Percentiles rank a stretch among this genome's conserved stretches.
These are phyloP conservation scores for Gasterosteus aculeatus DNA, from an alignment of 2,113 vertebrate genomes.

Conservation along the genomic window DNA sequence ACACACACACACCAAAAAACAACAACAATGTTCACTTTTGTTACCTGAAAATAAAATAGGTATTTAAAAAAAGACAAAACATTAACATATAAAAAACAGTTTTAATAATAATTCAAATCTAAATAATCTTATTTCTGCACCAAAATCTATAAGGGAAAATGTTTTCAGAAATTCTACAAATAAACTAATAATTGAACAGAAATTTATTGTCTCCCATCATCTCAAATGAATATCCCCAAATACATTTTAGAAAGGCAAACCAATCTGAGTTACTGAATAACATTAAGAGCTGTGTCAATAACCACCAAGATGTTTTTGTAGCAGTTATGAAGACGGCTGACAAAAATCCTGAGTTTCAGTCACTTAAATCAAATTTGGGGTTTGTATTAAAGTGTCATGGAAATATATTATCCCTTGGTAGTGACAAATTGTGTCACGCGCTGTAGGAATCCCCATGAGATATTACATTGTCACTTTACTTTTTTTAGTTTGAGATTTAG, in stretches of 20 bases:
- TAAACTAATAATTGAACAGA: too few species aligned
- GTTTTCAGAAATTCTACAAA: background rate
- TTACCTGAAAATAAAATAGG: background rate
- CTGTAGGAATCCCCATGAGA: background rate
- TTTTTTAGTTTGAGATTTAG: conserved; percentile 15
- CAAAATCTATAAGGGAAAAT: too few species aligned
- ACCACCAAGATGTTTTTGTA: background rate
- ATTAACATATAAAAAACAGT: background rate
- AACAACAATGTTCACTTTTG: background rate
- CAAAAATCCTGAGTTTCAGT: background rate
- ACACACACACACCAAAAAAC: background rate
- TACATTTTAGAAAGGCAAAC: background rate
- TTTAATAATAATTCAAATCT: too few species aligned
- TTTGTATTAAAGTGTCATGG: background rate
- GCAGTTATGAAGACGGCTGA: background rate
- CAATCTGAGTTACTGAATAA: background rate
- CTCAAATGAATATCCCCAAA: background rate
- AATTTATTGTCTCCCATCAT: background rate
- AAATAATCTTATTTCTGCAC: too few species aligned
- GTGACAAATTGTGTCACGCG: background rate
- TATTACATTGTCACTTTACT: conserved; percentile 5
- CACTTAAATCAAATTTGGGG: background rate
- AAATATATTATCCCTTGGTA: too few species aligned
- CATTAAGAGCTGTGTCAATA: background rate
- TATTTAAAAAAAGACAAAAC: background rate